Evolutionary conservation across 2,888 invertebrate genomes (phyloP), one percentile per base, ranked within the genome.

Genomic region (Dinocampus coccinellae): DNA sequence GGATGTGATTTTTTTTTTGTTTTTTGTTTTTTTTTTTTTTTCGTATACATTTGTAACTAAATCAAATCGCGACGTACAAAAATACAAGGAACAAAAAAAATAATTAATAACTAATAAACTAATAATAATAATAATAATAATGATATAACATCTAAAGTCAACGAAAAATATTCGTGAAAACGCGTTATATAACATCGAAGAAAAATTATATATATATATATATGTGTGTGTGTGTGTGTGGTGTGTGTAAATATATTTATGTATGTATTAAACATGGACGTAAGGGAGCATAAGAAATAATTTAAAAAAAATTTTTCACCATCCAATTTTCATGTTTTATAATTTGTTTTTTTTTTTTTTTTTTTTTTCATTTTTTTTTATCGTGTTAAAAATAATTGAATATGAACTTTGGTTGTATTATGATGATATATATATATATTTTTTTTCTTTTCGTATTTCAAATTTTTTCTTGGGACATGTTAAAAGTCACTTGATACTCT

Each of bases 261-360:
- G 24, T 20, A 39, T 62, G 62, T 62, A 29, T 39, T 24, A 16
- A 63, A 84, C 83, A 84, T 83, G 83, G 83, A 47, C 7, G 20
- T 16, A 47, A 16, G 47, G 47, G 16, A 47, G 47, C 20, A 20
- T 83, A 73, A 76, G 73, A 71, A 75, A 65, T 75, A 75, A 75
- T 76, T 76, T 62, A 33, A 63, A 58, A 64, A 67, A 47, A 42
- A 58, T 26, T 42, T 67, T 26, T 42, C 47, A 67, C 58, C 58
- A 47, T 58, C 33, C 22, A 47, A 47, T 16, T 58, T 67, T 20
- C 3, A 58, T 33, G 47, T 26, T 29, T 29, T 66, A 16, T 55
- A 58, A 13, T 10, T 67, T 24, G 47, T 26, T 29, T 29, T 66
- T 26, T n/a, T n/a, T n/a, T n/a, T n/a, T 67, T 20, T 10, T 67